Evolutionary conservation across 2,113 vertebrate species (phyloP), one percentile per base, ranked within the genome.

Genomic region (Podiceps cristatus): DNA sequence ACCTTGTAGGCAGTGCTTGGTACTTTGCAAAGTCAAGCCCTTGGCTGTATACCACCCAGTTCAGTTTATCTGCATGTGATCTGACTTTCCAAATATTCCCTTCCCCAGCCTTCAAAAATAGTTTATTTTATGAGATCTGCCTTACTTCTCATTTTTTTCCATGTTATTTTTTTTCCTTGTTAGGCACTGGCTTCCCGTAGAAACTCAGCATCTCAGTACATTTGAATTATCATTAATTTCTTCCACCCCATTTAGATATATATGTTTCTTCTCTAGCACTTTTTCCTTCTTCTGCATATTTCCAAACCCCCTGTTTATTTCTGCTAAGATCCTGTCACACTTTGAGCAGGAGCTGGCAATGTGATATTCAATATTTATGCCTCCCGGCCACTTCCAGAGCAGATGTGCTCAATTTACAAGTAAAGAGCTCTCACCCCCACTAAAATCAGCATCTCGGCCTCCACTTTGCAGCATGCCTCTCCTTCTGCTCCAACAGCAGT

Each of bases 341-440:
- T 87, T 67, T 44, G 53, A 85, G 60, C 6, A 0, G 49, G 74
- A 89, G 62, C 74, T 88, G 58, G 76, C 84, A 85, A 62, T 85
- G 74, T 80, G 58, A 60, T 89, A 66, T 82, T 93, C 86, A 91
- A 55, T 95, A 91, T 90, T 95, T 95, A 95, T 81, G 73, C 80
- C 49, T 90, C 49, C 37, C 0, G 1, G 89, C 77, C 81, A 85
- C 74, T 90, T 90, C 42, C 80, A 90, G 77, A 91, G 74, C 74
- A 91, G 81, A 91, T 91, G 77, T 73, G 58, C 58, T 90, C 58
- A 19, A 15, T 95, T 95, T 93, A 44, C 58, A 93, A 58, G 50
- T 31, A 59, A 78, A 42, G 40, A 89, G 16, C 17, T 68, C 58
- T 92, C 42, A 35, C 19, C 9, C 12, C 15, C n/a, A 45, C 45